phyloP scores from a whole-genome alignment of 1,140 invertebrate species.

The Odontomachus brunneus region DNA sequence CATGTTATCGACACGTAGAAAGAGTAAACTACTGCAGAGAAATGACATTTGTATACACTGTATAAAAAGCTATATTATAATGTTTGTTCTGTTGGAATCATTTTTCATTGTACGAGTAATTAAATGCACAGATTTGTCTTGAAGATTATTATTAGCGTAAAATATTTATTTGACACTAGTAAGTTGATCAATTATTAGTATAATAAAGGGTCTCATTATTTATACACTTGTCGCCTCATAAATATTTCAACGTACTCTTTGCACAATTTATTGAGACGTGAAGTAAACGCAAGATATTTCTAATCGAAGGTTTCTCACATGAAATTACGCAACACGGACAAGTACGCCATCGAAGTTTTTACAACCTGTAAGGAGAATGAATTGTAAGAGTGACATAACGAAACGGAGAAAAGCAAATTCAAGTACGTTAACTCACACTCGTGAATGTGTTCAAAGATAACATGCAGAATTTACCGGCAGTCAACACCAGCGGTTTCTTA shows the following conservation, averaged over 20 bases:
- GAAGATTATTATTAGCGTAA: no score
- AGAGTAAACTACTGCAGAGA: no score
- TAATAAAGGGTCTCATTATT: not conserved
- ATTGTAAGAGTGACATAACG: not conserved
- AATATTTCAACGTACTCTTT: not conserved
- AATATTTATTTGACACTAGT: no score
- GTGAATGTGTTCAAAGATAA: slow-evolving; percentile 72
- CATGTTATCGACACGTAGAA: no score
- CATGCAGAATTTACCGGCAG: slow-evolving; percentile 69
- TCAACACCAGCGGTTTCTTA: slow-evolving; percentile 66
- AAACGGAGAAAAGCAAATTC: not conserved
- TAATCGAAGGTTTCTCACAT: not conserved
- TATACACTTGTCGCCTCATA: not conserved
- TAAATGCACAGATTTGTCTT: no score
- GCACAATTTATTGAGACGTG: no score
- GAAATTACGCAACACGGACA: slow-evolving; percentile 61
- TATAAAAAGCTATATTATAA: no score
- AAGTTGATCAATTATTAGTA: no score
- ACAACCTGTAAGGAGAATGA: slow-evolving; percentile 57
- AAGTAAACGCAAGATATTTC: no score
- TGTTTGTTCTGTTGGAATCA: no score
- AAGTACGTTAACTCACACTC: slow-evolving; percentile 26
- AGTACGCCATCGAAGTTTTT: slow-evolving; percentile 66
- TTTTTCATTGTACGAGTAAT: no score
- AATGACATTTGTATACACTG: no score